Conservation (phyloP, 2,113 vertebrate genomes). For the Ovis canadensis region DNA sequence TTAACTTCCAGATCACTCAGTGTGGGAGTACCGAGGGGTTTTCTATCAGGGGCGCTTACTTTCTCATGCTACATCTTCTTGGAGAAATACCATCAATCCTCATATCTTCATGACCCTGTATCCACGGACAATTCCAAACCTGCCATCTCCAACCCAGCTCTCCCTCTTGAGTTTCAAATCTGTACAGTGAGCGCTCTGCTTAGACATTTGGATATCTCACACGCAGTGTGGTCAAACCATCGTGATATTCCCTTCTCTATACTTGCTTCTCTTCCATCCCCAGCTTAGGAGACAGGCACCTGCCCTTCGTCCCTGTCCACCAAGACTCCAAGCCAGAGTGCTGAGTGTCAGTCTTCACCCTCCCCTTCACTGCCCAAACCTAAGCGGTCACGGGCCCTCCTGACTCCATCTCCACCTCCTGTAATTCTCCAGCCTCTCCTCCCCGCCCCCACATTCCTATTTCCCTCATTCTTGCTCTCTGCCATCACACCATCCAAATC, state of each 20-base stretch:
- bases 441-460: accelerated
- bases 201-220: not conserved
- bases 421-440: not conserved
- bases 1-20: not conserved
- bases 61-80: not conserved
- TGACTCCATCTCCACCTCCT: not conserved
- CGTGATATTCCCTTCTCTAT: not conserved
- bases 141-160: not conserved
- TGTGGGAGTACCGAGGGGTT: not conserved
- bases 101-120: not conserved
- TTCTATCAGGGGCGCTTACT: not conserved
- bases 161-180: not conserved
- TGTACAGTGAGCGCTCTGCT: not conserved
- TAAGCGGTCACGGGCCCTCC: not conserved
- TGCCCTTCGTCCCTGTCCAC: not conserved
- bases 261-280: not conserved
- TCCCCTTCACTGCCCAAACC: not conserved
- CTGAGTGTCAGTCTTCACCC: too few relatives aligned
- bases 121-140: not conserved
- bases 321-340: not conserved
- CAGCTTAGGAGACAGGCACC: not conserved
- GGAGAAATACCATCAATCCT: not conserved
- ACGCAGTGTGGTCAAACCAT: not conserved
- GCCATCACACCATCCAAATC: not conserved
- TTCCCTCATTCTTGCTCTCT: not conserved